Evolutionary conservation across 2,888 invertebrate genomes (phyloP).

Genomic region (Limnephilus auricula): DNA sequence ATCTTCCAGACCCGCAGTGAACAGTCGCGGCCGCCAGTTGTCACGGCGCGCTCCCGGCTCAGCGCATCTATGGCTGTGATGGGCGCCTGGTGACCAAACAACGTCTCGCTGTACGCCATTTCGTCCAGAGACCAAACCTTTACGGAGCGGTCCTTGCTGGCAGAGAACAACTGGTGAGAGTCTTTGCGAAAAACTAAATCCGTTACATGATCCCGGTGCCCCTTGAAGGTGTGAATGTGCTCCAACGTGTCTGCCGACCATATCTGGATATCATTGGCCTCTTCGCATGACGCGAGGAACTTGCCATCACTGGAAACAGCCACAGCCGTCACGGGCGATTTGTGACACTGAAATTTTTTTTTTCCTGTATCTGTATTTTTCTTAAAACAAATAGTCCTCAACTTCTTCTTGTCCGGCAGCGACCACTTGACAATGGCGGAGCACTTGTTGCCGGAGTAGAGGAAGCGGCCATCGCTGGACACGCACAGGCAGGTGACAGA

Average conservation of each 20-base stretch:
- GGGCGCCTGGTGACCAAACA: conserved; percentile 95
- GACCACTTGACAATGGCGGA: conserved; percentile 92
- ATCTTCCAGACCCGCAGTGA: conserved; percentile 97
- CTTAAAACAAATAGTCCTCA: conserved; percentile 77
- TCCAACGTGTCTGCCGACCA: conserved; percentile 89
- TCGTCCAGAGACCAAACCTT: conserved; percentile 98
- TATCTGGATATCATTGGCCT: conserved; percentile 84
- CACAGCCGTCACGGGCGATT: conserved; percentile 79
- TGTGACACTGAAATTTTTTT: conserved; percentile 68
- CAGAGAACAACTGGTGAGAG: conserved; percentile 90
- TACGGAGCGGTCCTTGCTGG: conserved; percentile 87
- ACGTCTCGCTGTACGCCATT: conserved; percentile 96
- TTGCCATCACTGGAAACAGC: conserved; percentile 88
- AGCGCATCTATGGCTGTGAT: conserved; percentile 94
- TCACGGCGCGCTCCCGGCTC: conserved; percentile 90
- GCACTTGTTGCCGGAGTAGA: conserved; percentile 93
- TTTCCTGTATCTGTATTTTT: conserved; percentile 72
- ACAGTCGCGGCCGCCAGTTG: conserved; percentile 92
- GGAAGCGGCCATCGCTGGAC: conserved; percentile 83
- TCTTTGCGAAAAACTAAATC: conserved; percentile 91
- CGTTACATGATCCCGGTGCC: conserved; percentile 85
- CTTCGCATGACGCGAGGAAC: conserved; percentile 82
- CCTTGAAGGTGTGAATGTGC: conserved; percentile 87
- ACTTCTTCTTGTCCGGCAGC: conserved; percentile 80
- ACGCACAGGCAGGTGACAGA: conserved; percentile 90